A percentile compares a stretch with the other conserved stretches of the same genome.
Conservation (phyloP, 1,140 invertebrate genomes). For the Plodia interpunctella region DNA sequence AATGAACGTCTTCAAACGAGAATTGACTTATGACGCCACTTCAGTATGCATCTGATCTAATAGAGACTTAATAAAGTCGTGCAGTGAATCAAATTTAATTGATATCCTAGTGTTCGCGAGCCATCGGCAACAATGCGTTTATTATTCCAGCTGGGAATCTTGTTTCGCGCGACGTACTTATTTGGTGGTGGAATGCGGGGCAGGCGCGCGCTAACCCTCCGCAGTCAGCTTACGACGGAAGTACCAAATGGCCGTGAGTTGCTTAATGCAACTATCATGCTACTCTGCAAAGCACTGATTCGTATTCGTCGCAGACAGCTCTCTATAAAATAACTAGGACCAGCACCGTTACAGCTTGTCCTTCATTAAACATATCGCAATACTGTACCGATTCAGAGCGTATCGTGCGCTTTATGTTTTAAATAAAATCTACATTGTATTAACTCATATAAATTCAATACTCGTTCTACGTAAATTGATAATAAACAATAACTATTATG, state of each 20-base stretch:
- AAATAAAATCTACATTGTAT: neutral
- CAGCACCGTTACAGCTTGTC: conserved; percentile 33
- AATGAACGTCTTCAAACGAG: too few species aligned
- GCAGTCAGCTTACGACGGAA: conserved; percentile 40
- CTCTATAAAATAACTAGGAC: conserved; percentile 38
- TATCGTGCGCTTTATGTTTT: conserved; percentile 9
- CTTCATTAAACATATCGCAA: conserved; percentile 47
- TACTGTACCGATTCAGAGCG: conserved; percentile 32
- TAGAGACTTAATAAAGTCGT: conserved; percentile 8
- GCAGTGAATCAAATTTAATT: conserved; percentile 21
- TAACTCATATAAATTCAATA: too few species aligned
- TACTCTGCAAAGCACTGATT: conserved; percentile 38
- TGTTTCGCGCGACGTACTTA: conserved; percentile 50
- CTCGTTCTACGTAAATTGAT: too few species aligned
- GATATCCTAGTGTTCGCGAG: conserved; percentile 30
- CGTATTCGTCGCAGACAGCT: conserved; percentile 41
- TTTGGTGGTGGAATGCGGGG: conserved; percentile 61
- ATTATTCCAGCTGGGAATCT: conserved; percentile 48
- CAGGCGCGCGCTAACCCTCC: conserved; percentile 34
- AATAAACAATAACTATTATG: too few species aligned
- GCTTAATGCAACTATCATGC: conserved; percentile 35
- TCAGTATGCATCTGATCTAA: too few species aligned
- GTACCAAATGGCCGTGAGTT: conserved; percentile 26
- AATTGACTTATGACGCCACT: too few species aligned
- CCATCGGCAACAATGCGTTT: conserved; percentile 43